Conservation (phyloP, 1,140 invertebrate species). For the Liolophura sinensis region DNA sequence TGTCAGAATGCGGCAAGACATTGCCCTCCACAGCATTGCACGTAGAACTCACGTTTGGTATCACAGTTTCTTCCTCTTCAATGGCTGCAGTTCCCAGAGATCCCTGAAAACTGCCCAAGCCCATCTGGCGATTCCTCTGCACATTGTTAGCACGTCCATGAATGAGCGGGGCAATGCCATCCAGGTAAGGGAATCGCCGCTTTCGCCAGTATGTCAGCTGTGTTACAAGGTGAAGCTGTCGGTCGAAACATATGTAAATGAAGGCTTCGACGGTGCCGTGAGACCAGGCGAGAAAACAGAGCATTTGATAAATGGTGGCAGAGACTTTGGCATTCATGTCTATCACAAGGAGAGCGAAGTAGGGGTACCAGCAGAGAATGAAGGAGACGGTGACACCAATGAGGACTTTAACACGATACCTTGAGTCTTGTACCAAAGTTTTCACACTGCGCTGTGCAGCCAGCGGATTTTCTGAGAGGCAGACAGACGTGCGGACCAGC, state of each 20-base stretch:
- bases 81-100: no score
- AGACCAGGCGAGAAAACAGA: slow-evolving; percentile 57
- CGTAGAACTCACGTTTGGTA: no score
- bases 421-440: slow-evolving; percentile 39
- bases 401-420: slow-evolving; percentile 51
- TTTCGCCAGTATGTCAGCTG: no score
- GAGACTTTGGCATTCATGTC: slow-evolving; percentile 50
- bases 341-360: slow-evolving; percentile 52
- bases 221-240: slow-evolving; percentile 35
- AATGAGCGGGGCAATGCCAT: no score
- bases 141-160: no score
- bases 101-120: no score
- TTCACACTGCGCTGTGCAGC: slow-evolving; percentile 30
- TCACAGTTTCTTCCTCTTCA: no score
- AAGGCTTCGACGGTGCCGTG: slow-evolving; percentile 53
- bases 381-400: slow-evolving; percentile 45
- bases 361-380: slow-evolving; percentile 56
- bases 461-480: slow-evolving; percentile 35
- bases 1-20: no score
- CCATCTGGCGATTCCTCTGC: no score
- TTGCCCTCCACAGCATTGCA: no score
- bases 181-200: no score
- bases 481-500: slow-evolving; percentile 52
- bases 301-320: slow-evolving; percentile 52
- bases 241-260: slow-evolving; percentile 52